Evolutionary conservation across 2,797 vertebrate genomes (phyloP), one percentile per base, ranked within the genome.

Genomic region (Neosalanx taihuensis): DNA sequence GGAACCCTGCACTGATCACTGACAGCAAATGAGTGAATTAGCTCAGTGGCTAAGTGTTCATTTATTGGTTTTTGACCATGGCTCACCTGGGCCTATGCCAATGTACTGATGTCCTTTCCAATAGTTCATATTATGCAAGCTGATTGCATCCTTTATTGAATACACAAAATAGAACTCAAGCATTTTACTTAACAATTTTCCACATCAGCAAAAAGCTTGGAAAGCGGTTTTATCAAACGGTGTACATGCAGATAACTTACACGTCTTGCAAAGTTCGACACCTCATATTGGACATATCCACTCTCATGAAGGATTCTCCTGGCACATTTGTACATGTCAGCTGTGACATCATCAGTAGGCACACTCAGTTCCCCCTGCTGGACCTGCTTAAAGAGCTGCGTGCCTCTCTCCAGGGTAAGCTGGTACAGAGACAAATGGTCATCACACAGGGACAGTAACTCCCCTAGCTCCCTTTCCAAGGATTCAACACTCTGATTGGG

Each of bases 251-350:
- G 29, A 23, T 10, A 13, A 87, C 94, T 92, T 82, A 98, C 96
- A 46, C 90, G 90, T 87, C 89, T 92, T 56, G 95, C 94, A 66
- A 99, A 99, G 89, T 95, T 98, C 1, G 97, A 99, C 79, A 99
- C 95, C 78, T 99, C 96, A 0, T 99, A 99, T 75, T 97, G 97
- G n/a, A 81, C 82, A 78, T 97, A 96, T 58, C 94, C 94, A 0
- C 86, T 81, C 0, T 89, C 84, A 6, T 70, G 83, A 5, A 98
- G 91, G 30, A 66, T n/a, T 1, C 23, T 20, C 5, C 92, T 82
- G 12, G 95, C 94, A 0, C 81, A 20, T 2, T 85, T 83, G 84
- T 97, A 99, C 96, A 98, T 97, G 5, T 92, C 89, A 0, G 96
- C 93, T 0, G 89, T 89, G 5, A 86, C 73, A 2, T 98, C 94